phyloP scores from a whole-genome alignment of 2,113 vertebrate genomes.

The Parus major region DNA sequence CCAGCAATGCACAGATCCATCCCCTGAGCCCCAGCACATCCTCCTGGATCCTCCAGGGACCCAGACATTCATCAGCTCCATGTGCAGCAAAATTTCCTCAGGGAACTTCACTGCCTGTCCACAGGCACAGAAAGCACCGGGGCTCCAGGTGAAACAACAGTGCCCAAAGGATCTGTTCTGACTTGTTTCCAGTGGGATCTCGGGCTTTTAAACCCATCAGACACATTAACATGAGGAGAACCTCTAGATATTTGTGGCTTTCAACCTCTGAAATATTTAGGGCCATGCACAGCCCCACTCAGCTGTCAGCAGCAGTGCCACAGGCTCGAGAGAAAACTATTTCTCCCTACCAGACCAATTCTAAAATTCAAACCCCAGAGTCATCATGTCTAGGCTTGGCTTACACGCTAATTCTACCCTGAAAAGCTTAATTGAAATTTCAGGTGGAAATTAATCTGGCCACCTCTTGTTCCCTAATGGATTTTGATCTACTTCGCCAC shows the following conservation, averaged over 20 bases:
- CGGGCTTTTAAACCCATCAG: neutral
- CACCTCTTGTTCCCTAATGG: conserved; percentile 31
- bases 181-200: neutral
- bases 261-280: neutral
- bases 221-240: conserved; percentile 1
- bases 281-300: neutral
- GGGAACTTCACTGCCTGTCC: neutral
- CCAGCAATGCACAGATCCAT: neutral
- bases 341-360: neutral
- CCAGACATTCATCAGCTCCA: neutral
- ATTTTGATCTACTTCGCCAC: conserved; percentile 34
- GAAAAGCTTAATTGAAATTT: conserved; percentile 49
- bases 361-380: neutral
- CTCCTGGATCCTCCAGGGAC: neutral
- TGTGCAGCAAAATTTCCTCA: rapidly evolving
- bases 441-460: conserved; percentile 47
- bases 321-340: neutral
- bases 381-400: neutral
- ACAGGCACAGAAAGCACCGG: neutral
- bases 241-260: conserved; percentile 3
- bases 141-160: neutral
- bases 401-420: neutral
- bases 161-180: neutral
- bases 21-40: neutral
- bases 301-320: neutral